Evolutionary conservation across 2,888 invertebrate genomes (phyloP).

Genomic region (Melieria omissa): DNA sequence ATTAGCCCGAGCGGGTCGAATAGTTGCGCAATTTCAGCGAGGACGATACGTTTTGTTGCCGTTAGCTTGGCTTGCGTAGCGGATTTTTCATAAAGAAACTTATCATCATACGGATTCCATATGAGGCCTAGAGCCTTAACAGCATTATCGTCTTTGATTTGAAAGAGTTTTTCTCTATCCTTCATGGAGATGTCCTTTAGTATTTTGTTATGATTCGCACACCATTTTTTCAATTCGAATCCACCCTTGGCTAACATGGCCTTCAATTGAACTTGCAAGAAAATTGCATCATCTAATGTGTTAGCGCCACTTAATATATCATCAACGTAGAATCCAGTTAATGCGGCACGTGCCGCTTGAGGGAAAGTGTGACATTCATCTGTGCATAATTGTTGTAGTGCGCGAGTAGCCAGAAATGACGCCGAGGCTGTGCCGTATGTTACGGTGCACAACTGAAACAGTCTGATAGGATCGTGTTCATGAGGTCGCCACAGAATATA

Average conservation of each 20-base stretch:
- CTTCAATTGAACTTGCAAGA: not conserved
- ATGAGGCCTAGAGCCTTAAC: not conserved
- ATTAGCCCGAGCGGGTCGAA: not conserved
- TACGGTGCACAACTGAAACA: conserved; percentile 12
- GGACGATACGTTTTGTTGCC: not conserved
- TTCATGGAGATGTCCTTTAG: conserved; percentile 15
- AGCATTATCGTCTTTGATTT: not conserved
- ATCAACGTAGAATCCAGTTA: too few relatives aligned
- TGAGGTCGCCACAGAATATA: conserved; percentile 39
- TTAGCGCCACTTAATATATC: too few relatives aligned
- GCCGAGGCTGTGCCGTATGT: not conserved
- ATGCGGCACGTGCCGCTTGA: not conserved
- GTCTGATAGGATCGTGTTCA: conserved; percentile 16
- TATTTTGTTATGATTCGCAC: conserved; percentile 12
- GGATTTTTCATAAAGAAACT: not conserved
- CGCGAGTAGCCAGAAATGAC: not conserved
- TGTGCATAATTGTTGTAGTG: not conserved
- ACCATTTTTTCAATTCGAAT: not conserved
- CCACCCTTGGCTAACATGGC: not conserved
- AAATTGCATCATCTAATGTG: conserved; percentile 15
- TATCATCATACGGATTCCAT: not conserved
- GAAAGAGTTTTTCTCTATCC: conserved; percentile 9
- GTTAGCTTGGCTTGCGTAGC: not conserved
- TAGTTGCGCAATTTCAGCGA: conserved; percentile 12
- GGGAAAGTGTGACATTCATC: conserved; percentile 6